These are phyloP conservation scores for Cynodonichthys magdalenae DNA, from an alignment of 2,797 vertebrate genomes.

Conservation along the genomic window DNA sequence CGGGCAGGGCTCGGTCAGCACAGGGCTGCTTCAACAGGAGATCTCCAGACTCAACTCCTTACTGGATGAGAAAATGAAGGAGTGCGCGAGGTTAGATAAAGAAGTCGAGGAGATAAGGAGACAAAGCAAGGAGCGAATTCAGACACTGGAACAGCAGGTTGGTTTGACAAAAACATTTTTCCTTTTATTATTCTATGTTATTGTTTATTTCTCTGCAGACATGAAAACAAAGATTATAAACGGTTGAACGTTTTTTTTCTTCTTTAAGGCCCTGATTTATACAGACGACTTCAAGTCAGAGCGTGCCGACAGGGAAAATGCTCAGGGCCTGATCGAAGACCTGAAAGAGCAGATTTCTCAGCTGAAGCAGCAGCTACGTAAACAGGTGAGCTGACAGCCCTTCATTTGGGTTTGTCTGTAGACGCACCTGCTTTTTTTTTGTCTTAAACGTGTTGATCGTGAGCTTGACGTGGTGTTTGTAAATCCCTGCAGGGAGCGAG, in stretches of 20 bases:
- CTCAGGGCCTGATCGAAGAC: constrained; percentile 88
- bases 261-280: constrained; percentile 88
- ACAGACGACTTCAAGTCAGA: constrained; percentile 92
- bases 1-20: constrained; percentile 41
- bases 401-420: neutral
- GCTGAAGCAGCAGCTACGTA: constrained; percentile 81
- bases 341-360: constrained; percentile 84
- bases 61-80: constrained; percentile 85
- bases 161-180: neutral
- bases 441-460: neutral
- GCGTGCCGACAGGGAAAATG: constrained; percentile 90
- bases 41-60: constrained; percentile 88
- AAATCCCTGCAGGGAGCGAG: constrained; percentile 43
- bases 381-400: constrained; percentile 79
- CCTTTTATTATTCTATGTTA: too few species aligned
- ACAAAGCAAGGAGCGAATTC: constrained; percentile 80
- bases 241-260: neutral
- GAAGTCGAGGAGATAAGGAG: constrained; percentile 74
- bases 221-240: neutral
- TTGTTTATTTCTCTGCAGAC: neutral
- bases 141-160: constrained; percentile 95
- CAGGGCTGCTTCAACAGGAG: constrained; percentile 85
- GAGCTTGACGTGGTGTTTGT: constrained; percentile 13
- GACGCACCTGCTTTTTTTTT: neutral
- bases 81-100: constrained; percentile 68